phyloP scores from a whole-genome alignment of 2,797 vertebrate genomes.

The Nyctibius grandis region DNA sequence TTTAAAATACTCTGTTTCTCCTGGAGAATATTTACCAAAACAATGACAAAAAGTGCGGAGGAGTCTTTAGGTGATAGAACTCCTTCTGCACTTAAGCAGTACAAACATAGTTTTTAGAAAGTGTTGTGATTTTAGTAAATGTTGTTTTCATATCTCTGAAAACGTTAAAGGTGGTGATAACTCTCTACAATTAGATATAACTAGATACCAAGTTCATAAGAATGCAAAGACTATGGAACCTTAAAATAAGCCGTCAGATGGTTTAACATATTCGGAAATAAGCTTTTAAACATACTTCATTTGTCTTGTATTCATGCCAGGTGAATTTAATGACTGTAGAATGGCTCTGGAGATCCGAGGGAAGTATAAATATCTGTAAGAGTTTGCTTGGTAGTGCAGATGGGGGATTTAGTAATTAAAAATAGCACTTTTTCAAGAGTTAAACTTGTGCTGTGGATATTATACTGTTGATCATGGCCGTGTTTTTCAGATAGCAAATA shows the following conservation, averaged over 20 bases:
- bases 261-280: not conserved
- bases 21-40: not conserved
- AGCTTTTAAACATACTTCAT: not conserved
- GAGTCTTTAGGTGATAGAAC: not conserved
- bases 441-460: not conserved
- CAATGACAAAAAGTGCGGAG: not conserved
- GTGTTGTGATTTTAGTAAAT: not conserved
- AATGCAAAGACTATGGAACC: not conserved
- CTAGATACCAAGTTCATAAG: not conserved
- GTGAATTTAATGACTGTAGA: not conserved
- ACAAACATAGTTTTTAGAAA: not conserved
- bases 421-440: not conserved
- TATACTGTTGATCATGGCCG: accelerated
- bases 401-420: not conserved
- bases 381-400: not conserved
- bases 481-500: not conserved
- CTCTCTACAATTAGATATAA: not conserved
- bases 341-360: not conserved
- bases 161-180: not conserved
- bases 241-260: not conserved
- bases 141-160: not conserved
- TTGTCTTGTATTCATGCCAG: not conserved
- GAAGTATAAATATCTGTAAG: not conserved
- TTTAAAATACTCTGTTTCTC: not conserved
- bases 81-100: not conserved